A percentile compares a stretch with the other conserved stretches of the same genome.
Conservation (phyloP, 2,888 invertebrate species). For the Drosophila koepferae region DNA sequence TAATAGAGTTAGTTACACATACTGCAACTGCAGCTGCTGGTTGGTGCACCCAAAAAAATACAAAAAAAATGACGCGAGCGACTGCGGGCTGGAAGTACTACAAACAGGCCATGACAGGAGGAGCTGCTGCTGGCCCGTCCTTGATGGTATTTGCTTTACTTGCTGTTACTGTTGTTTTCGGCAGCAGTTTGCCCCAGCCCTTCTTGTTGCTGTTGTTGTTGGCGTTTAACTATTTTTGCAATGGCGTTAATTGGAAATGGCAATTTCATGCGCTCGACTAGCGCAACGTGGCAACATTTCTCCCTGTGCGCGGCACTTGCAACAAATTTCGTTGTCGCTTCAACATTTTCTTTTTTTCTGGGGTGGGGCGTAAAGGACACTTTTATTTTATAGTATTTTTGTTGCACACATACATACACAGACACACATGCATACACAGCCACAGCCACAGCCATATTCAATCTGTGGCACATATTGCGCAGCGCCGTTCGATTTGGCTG, state of each 20-base stretch:
- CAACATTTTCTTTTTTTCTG: not conserved
- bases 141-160: conserved; percentile 48
- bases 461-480: conserved; percentile 64
- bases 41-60: conserved; percentile 36
- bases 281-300: conserved; percentile 44
- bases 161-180: conserved; percentile 45
- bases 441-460: conserved; percentile 33
- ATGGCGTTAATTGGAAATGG: conserved; percentile 83
- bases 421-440: conserved; percentile 4
- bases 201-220: conserved; percentile 38
- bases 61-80: conserved; percentile 19
- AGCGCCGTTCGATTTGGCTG: conserved; percentile 57
- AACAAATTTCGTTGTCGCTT: conserved; percentile 43
- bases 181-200: conserved; percentile 30
- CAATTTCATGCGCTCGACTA: conserved; percentile 74
- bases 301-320: conserved; percentile 41
- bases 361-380: conserved; percentile 15
- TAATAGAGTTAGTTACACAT: conserved; percentile 83
- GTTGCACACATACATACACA: conserved; percentile 23
- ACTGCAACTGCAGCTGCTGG: conserved; percentile 45
- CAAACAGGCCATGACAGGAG: conserved; percentile 2
- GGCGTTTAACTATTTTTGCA: conserved; percentile 79
- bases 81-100: conserved; percentile 3
- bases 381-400: conserved; percentile 72
- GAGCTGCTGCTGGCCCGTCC: conserved; percentile 28